Base-by-base conservation (phyloP, 2,888 invertebrate species). In the Drosophila paracracens region DNA sequence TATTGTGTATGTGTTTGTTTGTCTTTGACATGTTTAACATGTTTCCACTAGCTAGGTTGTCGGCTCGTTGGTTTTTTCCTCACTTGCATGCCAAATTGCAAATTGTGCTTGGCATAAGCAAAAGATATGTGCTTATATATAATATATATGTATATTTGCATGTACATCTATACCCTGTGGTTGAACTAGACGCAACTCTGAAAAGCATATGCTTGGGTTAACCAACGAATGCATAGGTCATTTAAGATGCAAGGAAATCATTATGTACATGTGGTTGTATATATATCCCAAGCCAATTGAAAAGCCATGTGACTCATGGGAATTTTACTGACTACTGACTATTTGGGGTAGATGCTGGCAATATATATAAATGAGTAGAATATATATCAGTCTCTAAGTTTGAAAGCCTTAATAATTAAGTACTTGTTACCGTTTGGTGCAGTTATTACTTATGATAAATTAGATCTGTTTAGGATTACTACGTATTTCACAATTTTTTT, bases 21-120 rank as follows among this genome's bases (percentile, higher is more conserved):
- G 64, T 65, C 53, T 64, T 67, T 60, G 79, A 72, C 82, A 65
- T 78, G 86, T 70, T 83, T 56, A 80, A 88, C 83, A 85, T 64
- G 83, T 83, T 88, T 74, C 71, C 53, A 60, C 60, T 57, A 38
- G 31, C 38, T 54, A 1, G 25, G 7, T 18, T 35, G 25, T 27
- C 54, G 25, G 62, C 46, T 33, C 10, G 21, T 48, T 43, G 60
- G 51, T 48, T 62, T 70, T 64, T 56, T 62, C 29, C 52, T 48
- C 50, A 67, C 46, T 51, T 53, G 59, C 56, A 63, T 59, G 73
- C 53, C 35, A 60, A 68, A 74, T 81, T 68, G 76, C 74, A 68
- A 33, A 57, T 57, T 54, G 54, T 40, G 52, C 57, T 53, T 58
- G 43, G 35, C 50, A 61, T 33, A 66, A 25, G 50, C 27, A 51